Conservation (phyloP, 2,888 invertebrate species). For the Melipona beecheii region DNA sequence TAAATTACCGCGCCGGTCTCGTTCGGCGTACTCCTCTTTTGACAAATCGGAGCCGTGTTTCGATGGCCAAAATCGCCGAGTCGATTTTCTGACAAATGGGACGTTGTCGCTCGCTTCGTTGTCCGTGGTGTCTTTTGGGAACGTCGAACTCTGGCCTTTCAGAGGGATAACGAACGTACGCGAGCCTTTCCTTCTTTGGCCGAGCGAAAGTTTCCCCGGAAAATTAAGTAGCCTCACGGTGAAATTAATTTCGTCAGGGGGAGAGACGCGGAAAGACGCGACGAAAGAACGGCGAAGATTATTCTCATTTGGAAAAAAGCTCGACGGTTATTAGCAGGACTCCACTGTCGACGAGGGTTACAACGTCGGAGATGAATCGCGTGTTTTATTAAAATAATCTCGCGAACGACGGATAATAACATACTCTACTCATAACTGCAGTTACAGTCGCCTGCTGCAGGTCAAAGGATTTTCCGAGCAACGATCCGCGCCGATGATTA, state of each 20-base stretch:
- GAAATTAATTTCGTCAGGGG: slow-evolving; percentile 7
- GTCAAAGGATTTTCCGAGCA: slow-evolving; percentile 73
- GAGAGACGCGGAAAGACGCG: neutral
- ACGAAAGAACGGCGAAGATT: neutral
- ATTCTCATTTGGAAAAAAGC: slow-evolving; percentile 13
- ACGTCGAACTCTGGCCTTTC: slow-evolving; percentile 1
- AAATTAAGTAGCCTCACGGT: neutral
- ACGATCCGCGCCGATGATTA: slow-evolving; percentile 70
- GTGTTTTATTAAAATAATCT: slow-evolving; percentile 51
- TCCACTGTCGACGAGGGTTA: slow-evolving; percentile 9
- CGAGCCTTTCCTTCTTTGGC: neutral
- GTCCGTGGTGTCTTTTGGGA: neutral
- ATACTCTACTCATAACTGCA: slow-evolving; percentile 25
- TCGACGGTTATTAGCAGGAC: neutral
- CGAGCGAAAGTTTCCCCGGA: neutral
- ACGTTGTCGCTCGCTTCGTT: neutral
- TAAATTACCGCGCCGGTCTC: slow-evolving; percentile 23
- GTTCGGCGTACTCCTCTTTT: slow-evolving; percentile 16
- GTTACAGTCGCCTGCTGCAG: slow-evolving; percentile 50
- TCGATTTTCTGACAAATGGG: slow-evolving; percentile 10
- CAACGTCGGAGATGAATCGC: slow-evolving; percentile 38
- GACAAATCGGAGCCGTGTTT: slow-evolving; percentile 44
- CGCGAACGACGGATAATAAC: slow-evolving; percentile 45
- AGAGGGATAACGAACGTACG: slow-evolving; percentile 2
- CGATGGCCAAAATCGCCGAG: slow-evolving; percentile 11